Evolutionary conservation across 2,888 invertebrate genomes (phyloP), one percentile per base, ranked within the genome.

Genomic region (Lycia hirtaria): DNA sequence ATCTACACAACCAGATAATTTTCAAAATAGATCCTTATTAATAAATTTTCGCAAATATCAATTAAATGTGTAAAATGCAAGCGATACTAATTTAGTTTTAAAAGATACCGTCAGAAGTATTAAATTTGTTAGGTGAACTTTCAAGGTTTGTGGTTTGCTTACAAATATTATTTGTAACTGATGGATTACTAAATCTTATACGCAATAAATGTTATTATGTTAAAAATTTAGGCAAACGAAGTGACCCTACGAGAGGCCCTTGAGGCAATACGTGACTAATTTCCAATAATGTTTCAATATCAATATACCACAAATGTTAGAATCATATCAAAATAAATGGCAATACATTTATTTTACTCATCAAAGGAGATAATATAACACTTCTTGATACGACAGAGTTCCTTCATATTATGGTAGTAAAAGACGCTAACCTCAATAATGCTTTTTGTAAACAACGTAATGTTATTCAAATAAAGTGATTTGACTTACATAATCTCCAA

Each of bases 391-490:
- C 32, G 50, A 50, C 44, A 56, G 7, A 32, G 44, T 28, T 22
- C 24, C 2, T 37, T 37, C 28, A 24, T 12, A 28, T 30, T 33
- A 10, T 15, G 20, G 22, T 20, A 28, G 33, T 40, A 22, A 38
- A 56, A 54, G 43, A 15, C 3, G 43, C 47, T 60, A 60, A 57
- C 56, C 60, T 62, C 49, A 55, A 45, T 59, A 54, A 63, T 55
- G 37, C 37, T 58, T 59, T 48, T 50, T 28, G 59, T 65, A 59
- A 65, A 67, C 55, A 64, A 28, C 17, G 44, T 60, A 53, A 65
- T 54, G 60, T 49, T 62, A 60, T 62, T 60, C 51, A 49, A 62
- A 64, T 60, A 56, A 56, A 24, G 51, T 50, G n/a, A 61, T 57
- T 62, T 52, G 43, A 41, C 37, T 65, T 56, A 57, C 57, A 47